A percentile compares a stretch with the other conserved stretches of the same genome.
Evolutionary conservation across 2,797 vertebrate genomes (phyloP).

Genomic region (Rhinella marina): DNA sequence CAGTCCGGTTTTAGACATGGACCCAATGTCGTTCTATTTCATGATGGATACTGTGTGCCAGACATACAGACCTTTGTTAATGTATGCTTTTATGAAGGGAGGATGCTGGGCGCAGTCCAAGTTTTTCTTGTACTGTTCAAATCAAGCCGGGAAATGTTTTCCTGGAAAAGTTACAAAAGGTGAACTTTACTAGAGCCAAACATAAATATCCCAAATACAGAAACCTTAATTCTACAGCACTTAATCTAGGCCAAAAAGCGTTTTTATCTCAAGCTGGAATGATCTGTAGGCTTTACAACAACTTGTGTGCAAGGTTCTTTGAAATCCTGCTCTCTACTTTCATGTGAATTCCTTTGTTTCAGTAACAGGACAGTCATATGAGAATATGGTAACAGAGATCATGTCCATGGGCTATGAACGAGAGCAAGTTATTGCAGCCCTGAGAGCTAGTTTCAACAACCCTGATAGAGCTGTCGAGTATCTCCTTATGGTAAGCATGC

Average conservation of each 20-base stretch:
- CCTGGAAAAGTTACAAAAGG: background rate
- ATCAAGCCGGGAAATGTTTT: background rate
- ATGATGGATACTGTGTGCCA: background rate
- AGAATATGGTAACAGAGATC: slow-evolving; percentile 97
- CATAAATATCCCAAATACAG: background rate
- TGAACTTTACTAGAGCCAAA: background rate
- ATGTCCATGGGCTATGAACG: slow-evolving; percentile 98
- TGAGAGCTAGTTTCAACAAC: slow-evolving; percentile 97
- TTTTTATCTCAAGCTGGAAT: background rate
- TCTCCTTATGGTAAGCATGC: slow-evolving; percentile 86
- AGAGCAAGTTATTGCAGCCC: slow-evolving; percentile 90
- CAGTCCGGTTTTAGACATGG: background rate
- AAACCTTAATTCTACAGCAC: background rate
- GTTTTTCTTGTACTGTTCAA: background rate
- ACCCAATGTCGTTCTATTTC: background rate
- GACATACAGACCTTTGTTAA: background rate
- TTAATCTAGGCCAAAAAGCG: background rate
- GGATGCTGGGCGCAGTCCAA: background rate
- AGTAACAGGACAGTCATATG: slow-evolving; percentile 96
- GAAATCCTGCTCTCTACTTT: background rate
- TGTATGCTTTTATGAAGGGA: background rate
- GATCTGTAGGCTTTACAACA: background rate
- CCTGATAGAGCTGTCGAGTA: slow-evolving; percentile 97
- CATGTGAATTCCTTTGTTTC: slow-evolving; percentile 30
- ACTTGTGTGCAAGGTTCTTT: too few relatives aligned